Base-by-base conservation (phyloP, 2,888 invertebrate genomes). In the Napeogenes sylphis region DNA sequence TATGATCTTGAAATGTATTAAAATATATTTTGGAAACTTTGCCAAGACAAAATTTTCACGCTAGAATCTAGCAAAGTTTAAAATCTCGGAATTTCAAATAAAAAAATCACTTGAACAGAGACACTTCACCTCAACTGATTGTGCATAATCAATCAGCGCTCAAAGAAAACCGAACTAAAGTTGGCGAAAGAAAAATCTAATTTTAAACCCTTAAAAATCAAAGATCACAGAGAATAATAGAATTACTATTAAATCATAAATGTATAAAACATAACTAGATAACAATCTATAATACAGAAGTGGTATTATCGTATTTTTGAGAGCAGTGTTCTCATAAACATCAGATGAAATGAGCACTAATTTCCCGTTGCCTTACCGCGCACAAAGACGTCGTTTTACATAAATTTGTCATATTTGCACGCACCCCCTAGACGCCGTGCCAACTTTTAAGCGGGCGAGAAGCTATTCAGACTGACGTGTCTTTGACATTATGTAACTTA, bases 321-420 rank as follows among this genome's bases (percentile, higher is more conserved):
- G 73, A 75, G 71, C 68, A 30, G 74, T 69, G 65, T 74, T 78
- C 78, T 83, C 88, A 82, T 90, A 90, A 90, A 90, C 87, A 85
- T 83, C 75, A 75, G 71, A 80, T 80, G 75, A 78, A 87, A 89
- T 85, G 87, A 88, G 82, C 82, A 87, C 88, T 89, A 89, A 88
- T 87, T 88, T 82, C 81, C 82, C 77, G 75, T 73, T 67, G 76
- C 73, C 73, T 71, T 68, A 68, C 73, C 74, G 74, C 77, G 77
- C 80, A 81, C 77, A 79, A 81, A 80, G 81, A 80, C 77, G 70
- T 68, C 80, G 82, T 77, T 88, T 85, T 83, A 81, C 88, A 88
- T 89, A 90, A 88, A 89, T 85, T 87, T 87, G 87, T 88, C 89
- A 90, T 90, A 89, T 87, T 90, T 83, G 82, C 82, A 86, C 87